Base-by-base conservation (phyloP, 1,140 invertebrate genomes). In the Apolygus lucorum region DNA sequence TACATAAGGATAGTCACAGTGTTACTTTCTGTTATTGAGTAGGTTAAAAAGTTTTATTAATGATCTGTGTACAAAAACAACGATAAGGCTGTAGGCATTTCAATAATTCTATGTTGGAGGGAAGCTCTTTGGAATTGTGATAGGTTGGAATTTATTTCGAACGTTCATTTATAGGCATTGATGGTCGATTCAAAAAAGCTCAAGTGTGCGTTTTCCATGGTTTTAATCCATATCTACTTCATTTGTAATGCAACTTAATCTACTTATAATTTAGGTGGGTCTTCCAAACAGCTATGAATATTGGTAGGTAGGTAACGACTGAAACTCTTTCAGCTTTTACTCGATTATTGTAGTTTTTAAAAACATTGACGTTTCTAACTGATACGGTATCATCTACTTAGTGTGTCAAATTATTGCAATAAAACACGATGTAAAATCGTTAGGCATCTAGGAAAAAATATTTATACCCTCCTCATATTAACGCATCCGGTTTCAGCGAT, bases 11-110 rank as follows among this genome's bases (percentile, higher is more conserved):
- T 59, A 59, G 11, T 24, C 54, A 24, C 54, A 24, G 22, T 59
- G 8, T 17, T 59, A 59, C 22, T 59, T 59, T 13, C 22, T 59
- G 54, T 59, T 59, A 59, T 59, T 22, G 8, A 14, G 22, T 59
- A 59, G 54, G 22, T 14, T 59, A 59, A 59, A 14, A 4, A 8
- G 11, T 59, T 59, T 14, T 59, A 59, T 17, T 59, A 59, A 59
- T 59, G 22, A 59, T 59, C 13, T 59, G 22, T 59, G 54, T 59
- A 59, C 54, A 59, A 59, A n/a, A 59, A 59, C 54, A 59, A 59
- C 54, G 54, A 59, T 17, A 59, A 59, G 54, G 11, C 54, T 59
- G 54, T 24, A 59, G 54, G 22, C 54, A 59, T 59, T 59, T 59
- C 22, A 59, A 24, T 59, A 17, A 49, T 49, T 49, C 17, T 17